A percentile compares a stretch with the other conserved stretches of the same genome.
These are phyloP conservation scores for Istiophorus platypterus DNA, from an alignment of 2,113 vertebrate genomes.

Conservation along the genomic window DNA sequence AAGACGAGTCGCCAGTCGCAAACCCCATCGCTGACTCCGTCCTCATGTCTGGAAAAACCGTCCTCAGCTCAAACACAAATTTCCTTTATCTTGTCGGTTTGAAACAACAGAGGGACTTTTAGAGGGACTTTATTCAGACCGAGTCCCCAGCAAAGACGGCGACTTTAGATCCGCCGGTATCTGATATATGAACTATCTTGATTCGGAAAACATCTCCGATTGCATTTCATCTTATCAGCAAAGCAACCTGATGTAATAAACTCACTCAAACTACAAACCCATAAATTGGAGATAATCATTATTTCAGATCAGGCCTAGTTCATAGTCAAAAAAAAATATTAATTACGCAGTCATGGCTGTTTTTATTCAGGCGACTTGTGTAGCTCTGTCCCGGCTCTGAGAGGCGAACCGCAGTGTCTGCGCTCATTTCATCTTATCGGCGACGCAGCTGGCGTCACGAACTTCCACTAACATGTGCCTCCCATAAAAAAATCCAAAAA, in stretches of 20 bases:
- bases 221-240: conserved; percentile 57
- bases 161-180: conserved; percentile 11
- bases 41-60: not conserved
- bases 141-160: not conserved
- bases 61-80: not conserved
- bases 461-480: conserved; percentile 16
- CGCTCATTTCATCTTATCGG: conserved; percentile 28
- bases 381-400: not conserved
- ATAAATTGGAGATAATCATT: conserved; percentile 18
- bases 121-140: not conserved
- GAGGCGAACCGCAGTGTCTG: not conserved
- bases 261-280: conserved; percentile 23
- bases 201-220: conserved; percentile 31
- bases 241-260: conserved; percentile 35
- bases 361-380: not conserved
- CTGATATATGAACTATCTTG: conserved; percentile 20
- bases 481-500: too few relatives aligned
- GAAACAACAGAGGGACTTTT: not conserved
- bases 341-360: not conserved
- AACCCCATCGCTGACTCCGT: not conserved
- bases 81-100: not conserved
- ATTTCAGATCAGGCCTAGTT: conserved; percentile 34
- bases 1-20: not conserved
- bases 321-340: conserved; percentile 8
- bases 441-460: conserved; percentile 15